Evolutionary conservation across 2,113 vertebrate genomes (phyloP), one percentile per base, ranked within the genome.

Genomic region (Eonycteris spelaea): DNA sequence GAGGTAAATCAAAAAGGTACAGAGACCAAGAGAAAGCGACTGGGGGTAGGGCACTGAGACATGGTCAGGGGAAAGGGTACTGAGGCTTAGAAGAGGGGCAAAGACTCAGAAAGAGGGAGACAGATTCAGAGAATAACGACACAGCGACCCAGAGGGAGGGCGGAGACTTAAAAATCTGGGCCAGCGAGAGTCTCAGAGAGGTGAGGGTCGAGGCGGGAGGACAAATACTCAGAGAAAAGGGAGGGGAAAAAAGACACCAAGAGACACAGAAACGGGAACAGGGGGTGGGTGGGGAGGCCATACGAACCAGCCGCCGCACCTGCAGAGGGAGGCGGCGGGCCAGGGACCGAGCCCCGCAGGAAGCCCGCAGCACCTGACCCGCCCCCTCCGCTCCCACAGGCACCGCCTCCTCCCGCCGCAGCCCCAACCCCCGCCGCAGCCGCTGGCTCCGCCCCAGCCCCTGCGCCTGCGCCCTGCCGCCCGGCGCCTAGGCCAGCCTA

Each of bases 361-460:
- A 45, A 5, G 51, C 51, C 94, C 12, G 43, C 91, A 75, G 55
- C 93, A 26, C 91, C 92, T 86, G 93, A 96, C 95, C 93, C 68
- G 68, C 88, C 93, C 90, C 70, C 95, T 90, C 51, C 83, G 33
- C 57, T 97, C 63, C 87, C 45, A 65, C 95, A 97, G 95, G 94
- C 57, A 5, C 94, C 70, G 61, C 84, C 94, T 84, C 86, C 85
- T 93, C 78, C 92, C 80, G 79, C 97, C 97, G 97, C 98, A 43
- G 43, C 43, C 43, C 96, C 98, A 97, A 98, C 98, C 98, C 78
- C 92, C 78, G 79, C 97, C 97, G 97, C 98, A 98, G 98, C 98
- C 97, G 97, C 98, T 98, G 98, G 98, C 98, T 96, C 98, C 98
- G 98, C 98, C 98, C 98, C 98, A 97, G 97, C 98, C 97, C 97